Percentiles rank a stretch among this genome's conserved stretches.
phyloP scores from a whole-genome alignment of 1,140 invertebrate species.

The Pogonognathellus flavescens region DNA sequence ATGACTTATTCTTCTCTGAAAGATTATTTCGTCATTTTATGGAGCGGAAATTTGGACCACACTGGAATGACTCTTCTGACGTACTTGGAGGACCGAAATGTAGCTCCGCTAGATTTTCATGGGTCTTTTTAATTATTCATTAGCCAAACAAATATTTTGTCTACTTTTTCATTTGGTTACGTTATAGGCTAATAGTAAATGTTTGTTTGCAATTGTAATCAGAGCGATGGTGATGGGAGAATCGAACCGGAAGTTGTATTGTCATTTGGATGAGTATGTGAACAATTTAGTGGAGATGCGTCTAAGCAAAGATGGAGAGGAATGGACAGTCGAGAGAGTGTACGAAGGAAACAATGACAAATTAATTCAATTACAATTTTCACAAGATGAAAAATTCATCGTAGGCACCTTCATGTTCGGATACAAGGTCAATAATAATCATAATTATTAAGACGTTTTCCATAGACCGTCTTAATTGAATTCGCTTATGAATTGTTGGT shows the following conservation, averaged over 20 bases:
- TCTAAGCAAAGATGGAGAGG: background rate
- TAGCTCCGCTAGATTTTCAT: constrained; percentile 81
- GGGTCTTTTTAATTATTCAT: no score
- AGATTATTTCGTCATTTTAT: constrained; percentile 82
- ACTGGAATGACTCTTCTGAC: constrained; percentile 78
- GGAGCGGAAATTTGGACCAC: constrained; percentile 84
- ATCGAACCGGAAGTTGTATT: constrained; percentile 68
- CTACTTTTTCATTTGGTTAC: no score
- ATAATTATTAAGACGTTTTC: no score
- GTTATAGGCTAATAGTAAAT: no score
- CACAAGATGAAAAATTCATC: constrained; percentile 71
- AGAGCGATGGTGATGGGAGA: constrained; percentile 66
- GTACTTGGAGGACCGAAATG: constrained; percentile 72
- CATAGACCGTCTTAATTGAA: no score
- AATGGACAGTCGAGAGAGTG: constrained; percentile 70
- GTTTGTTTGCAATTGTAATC: no score
- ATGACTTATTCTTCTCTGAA: constrained; percentile 82
- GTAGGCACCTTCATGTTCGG: constrained; percentile 72
- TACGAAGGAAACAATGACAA: constrained; percentile 71
- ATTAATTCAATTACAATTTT: constrained; percentile 71
- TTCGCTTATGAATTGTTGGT: no score
- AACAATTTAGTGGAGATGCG: constrained; percentile 64
- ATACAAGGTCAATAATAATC: constrained; percentile 69
- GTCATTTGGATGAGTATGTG: constrained; percentile 69
- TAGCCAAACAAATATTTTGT: background rate